These are phyloP conservation scores for Nothocercus nigrocapillus DNA, from an alignment of 2,113 vertebrate genomes.

Conservation along the genomic window DNA sequence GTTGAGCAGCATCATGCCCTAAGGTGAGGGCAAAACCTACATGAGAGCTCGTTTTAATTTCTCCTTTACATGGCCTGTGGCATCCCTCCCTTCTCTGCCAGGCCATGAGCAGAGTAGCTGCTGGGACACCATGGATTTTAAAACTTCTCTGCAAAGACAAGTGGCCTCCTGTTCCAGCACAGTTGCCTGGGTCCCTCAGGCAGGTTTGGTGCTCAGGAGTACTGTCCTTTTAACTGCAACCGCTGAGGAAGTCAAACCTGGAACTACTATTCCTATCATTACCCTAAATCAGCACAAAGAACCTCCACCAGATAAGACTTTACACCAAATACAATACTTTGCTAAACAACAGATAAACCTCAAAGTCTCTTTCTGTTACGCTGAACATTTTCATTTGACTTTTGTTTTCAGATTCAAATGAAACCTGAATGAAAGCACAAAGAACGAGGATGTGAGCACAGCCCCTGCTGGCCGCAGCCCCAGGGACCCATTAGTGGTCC, in stretches of 20 bases:
- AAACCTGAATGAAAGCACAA: background rate
- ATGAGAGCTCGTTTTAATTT: background rate
- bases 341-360: background rate
- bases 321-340: background rate
- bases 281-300: background rate
- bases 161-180: background rate
- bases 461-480: background rate
- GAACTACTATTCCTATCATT: background rate
- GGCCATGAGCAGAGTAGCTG: background rate
- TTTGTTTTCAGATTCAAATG: background rate
- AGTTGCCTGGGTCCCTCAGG: background rate
- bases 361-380: background rate
- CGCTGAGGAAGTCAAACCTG: background rate
- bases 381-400: background rate
- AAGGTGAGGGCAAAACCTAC: accelerated
- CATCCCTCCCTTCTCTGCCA: background rate
- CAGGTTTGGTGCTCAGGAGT: background rate
- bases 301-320: too few relatives aligned
- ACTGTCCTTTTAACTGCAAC: background rate
- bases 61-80: background rate
- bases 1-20: background rate
- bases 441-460: background rate
- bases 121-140: background rate
- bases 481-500: background rate
- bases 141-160: background rate